Evolutionary conservation across 2,888 invertebrate species (phyloP).

Genomic region (Bruchidius siliquastri): DNA sequence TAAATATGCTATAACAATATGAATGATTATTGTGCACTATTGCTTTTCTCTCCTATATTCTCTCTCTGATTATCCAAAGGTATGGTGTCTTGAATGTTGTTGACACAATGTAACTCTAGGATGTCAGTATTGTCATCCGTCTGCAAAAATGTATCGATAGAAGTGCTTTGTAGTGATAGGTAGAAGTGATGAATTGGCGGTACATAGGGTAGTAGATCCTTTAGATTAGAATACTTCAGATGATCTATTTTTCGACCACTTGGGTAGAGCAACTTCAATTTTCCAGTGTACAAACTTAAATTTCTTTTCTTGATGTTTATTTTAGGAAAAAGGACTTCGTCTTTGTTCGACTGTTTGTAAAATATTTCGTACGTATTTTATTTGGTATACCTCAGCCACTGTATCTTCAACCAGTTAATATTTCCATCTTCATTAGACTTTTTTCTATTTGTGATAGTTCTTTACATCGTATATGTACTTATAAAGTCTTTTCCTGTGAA

Average conservation of each 20-base stretch:
- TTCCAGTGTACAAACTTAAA: not conserved
- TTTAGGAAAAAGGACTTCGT: not conserved
- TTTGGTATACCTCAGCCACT: not conserved
- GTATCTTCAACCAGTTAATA: slow-evolving; percentile 4
- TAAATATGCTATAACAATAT: no score
- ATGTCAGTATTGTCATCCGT: no score
- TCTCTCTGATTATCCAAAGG: no score
- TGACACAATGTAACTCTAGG: no score
- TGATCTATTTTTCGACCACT: not conserved
- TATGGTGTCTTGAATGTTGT: no score
- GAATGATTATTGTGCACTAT: no score
- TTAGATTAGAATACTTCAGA: not conserved
- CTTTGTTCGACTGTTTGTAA: not conserved
- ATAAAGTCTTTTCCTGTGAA: not conserved
- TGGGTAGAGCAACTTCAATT: not conserved
- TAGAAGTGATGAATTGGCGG: slow-evolving; percentile 3
- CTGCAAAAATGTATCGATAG: no score
- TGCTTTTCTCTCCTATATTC: no score
- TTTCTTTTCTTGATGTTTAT: no score
- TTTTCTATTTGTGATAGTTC: not conserved
- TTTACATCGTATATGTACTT: not conserved
- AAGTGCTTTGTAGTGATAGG: no score
- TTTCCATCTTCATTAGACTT: not conserved
- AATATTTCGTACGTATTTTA: not conserved
- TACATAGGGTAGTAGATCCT: slow-evolving; percentile 1